phyloP scores from a whole-genome alignment of 2,113 vertebrate genomes.

The Arizona elegans region DNA sequence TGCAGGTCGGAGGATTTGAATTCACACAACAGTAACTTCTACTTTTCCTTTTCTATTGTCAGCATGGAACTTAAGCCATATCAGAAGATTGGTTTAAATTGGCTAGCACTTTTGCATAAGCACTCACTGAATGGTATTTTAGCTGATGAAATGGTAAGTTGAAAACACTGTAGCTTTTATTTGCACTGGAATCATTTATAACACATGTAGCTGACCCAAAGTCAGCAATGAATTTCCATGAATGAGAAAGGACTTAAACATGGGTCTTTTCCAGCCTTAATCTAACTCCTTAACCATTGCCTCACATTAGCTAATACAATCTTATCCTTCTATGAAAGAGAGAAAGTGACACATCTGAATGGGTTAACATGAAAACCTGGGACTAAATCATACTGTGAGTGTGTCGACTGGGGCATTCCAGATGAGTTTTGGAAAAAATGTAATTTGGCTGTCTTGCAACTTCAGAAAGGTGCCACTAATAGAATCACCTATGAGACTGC shows the following conservation, averaged over 20 bases:
- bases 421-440: neutral
- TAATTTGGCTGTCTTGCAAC: neutral
- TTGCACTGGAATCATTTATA: neutral
- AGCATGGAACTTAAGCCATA: constrained; percentile 90
- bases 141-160: constrained; percentile 97
- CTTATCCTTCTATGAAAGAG: neutral
- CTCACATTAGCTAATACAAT: neutral
- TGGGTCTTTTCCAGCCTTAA: neutral
- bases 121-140: constrained; percentile 92
- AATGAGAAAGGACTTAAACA: neutral
- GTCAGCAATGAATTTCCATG: neutral
- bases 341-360: neutral
- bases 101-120: constrained; percentile 89
- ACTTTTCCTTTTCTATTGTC: constrained; percentile 47
- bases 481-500: neutral
- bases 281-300: neutral
- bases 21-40: neutral
- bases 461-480: neutral
- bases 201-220: neutral
- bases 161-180: neutral
- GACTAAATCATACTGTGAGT: neutral
- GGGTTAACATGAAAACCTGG: neutral
- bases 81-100: constrained; percentile 95
- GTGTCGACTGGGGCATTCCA: neutral
- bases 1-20: neutral